Conservation (phyloP, 2,113 vertebrate species). For the Nycticorax nycticorax region DNA sequence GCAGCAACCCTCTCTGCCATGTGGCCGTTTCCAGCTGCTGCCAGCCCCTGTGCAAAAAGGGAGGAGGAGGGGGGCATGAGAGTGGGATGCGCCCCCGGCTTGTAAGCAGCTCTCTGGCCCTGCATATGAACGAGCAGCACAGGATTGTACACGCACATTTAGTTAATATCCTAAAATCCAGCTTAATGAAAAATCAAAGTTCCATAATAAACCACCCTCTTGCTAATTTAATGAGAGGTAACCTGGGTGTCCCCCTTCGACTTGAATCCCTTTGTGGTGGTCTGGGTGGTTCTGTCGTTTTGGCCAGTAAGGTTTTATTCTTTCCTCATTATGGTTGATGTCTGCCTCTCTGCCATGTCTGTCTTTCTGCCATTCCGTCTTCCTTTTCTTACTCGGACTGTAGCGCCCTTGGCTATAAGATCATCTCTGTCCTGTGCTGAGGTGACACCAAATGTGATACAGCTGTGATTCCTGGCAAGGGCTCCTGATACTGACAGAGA, state of each 20-base stretch:
- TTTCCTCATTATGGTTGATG: background rate
- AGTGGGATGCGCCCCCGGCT: accelerated
- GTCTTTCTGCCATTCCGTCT: background rate
- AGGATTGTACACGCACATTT: background rate
- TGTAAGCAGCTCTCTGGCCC: background rate
- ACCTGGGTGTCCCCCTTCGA: background rate
- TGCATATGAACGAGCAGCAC: background rate
- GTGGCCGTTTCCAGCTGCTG: background rate
- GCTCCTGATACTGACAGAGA: background rate
- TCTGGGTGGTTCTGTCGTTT: background rate
- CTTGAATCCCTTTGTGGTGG: background rate
- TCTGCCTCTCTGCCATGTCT: background rate
- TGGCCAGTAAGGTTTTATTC: background rate
- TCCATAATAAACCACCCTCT: background rate
- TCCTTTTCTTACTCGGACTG: background rate
- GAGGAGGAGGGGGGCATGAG: background rate
- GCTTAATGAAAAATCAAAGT: constrained; percentile 7
- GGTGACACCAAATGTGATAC: background rate
- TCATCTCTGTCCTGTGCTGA: background rate
- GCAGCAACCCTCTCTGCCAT: accelerated
- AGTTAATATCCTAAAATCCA: constrained; percentile 22
- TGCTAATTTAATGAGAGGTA: background rate
- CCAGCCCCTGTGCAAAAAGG: background rate
- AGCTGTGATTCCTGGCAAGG: background rate
- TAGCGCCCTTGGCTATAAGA: background rate